Evolutionary conservation across 2,113 vertebrate species (phyloP).

Genomic region (Loxodonta africana): DNA sequence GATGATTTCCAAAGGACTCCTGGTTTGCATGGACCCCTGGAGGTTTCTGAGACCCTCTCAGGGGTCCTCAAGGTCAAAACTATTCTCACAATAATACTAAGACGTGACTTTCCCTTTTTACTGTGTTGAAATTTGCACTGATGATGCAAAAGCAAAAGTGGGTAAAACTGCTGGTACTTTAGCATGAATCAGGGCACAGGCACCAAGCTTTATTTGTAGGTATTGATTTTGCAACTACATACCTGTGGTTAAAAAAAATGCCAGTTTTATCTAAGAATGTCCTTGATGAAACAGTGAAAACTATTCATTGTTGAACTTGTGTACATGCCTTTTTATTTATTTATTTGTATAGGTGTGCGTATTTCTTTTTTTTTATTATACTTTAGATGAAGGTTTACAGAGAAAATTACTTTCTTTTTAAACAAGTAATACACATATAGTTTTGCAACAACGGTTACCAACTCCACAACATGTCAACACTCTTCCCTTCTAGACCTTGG

Average conservation of each 20-base stretch:
- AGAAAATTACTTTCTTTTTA: too few species aligned
- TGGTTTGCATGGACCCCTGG: background rate
- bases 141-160: background rate
- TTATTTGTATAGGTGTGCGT: too few species aligned
- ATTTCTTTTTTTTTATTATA: too few species aligned
- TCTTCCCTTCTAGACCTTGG: too few species aligned
- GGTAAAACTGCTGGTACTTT: background rate
- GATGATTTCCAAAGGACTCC: background rate
- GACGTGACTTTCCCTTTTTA: background rate
- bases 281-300: background rate
- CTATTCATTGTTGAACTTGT: background rate
- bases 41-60: background rate
- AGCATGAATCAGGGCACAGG: rapidly evolving
- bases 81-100: background rate
- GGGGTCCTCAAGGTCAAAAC: background rate
- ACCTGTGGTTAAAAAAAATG: too few species aligned
- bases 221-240: background rate
- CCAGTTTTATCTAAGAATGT: background rate
- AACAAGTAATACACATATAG: too few species aligned
- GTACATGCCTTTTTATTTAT: background rate
- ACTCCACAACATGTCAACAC: too few species aligned
- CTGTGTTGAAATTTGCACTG: background rate
- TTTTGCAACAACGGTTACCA: too few species aligned
- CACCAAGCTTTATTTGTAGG: background rate
- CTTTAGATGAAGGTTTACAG: too few species aligned